Base-by-base conservation (phyloP, 2,888 invertebrate genomes). In the Noctua janthe region DNA sequence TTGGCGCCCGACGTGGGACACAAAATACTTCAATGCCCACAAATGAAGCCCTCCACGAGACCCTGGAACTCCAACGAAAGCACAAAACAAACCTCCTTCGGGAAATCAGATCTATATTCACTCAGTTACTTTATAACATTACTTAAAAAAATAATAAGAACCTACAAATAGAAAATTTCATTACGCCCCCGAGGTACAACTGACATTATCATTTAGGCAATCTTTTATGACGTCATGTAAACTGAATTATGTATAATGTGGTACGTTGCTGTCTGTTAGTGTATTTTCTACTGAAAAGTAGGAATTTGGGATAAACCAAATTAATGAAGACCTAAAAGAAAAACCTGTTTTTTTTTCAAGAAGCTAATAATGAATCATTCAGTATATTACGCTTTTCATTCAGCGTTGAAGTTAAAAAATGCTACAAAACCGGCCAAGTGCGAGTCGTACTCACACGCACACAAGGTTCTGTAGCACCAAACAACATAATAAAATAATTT, bases 51-150 rank as follows among this genome's bases (percentile, higher is more conserved):
- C 62, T 81, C 80, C 49, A 23, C 56, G 17, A 74, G 80, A 81
- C 73, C 70, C 70, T 76, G 71, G 76, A 84, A 78, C 84, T 80
- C 56, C 59, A 67, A 72, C 43, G 74, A 73, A 70, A 87, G 89
- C 69, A 79, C 83, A 81, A 89, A 85, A 89, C 76, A 80, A 83
- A 76, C 56, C 76, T 84, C 89, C 83, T 83, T 85, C 39, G 88
- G 81, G 89, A 89, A 88, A 88, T 87, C 80, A 87, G 74, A 87
- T 86, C 89, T 79, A 83, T 86, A 78, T 85, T 88, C 76, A 83
- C 70, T 85, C 56, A 78, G 78, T 83, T 80, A 80, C 81, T 82
- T 78, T 78, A 75, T 86, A 78, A 79, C 70, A 80, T 84, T 76
- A 76, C 74, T 81, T 85, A 78, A 71, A 80, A 76, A 83, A 80